Evolutionary conservation across 2,888 invertebrate genomes (phyloP), one percentile per base, ranked within the genome.

Genomic region (Doris montereyensis): DNA sequence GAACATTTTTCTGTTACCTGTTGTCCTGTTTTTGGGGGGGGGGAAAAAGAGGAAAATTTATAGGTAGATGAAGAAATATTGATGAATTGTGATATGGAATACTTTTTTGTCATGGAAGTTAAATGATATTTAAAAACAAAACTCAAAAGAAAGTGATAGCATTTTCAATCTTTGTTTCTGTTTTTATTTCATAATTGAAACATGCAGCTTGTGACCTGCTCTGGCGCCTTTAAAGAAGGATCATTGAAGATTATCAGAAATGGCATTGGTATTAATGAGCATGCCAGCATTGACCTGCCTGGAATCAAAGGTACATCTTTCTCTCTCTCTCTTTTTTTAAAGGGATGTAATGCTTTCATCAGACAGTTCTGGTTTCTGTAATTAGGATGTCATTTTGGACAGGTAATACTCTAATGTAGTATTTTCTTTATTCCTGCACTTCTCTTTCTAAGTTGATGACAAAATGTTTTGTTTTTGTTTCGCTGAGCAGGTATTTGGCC

Each of bases 251-350:
- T 99, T 81, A 99, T 99, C 84, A 94, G 99, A 84, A 99, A 99
- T 92, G 99, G 99, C 2, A 99, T 99, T 88, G 99, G 99, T 24
- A 98, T 99, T 81, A 97, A 98, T 86, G 99, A 99, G 91, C 97
- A 97, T 90, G 99, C 99, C 0, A 97, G 96, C 72, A 98, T 99
- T 84, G 99, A 99, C 93, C 93, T 99, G 85, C 95, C 97, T 3
- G 98, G 98, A 76, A 98, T 99, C 83, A 98, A 98, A 93, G 98
- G 92, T 89, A 72, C 8, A 75, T 32, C n/a, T n/a, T n/a, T n/a
- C n/a, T n/a, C n/a, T n/a, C n/a, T n/a, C n/a, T n/a, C n/a, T n/a
- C n/a, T n/a, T n/a, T n/a, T n/a, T n/a, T n/a, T n/a, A n/a, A n/a
- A n/a, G n/a, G n/a, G n/a, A n/a, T n/a, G n/a, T n/a, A n/a, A n/a